phyloP scores from a whole-genome alignment of 1,140 invertebrate species.

The Drosophila eugracilis region DNA sequence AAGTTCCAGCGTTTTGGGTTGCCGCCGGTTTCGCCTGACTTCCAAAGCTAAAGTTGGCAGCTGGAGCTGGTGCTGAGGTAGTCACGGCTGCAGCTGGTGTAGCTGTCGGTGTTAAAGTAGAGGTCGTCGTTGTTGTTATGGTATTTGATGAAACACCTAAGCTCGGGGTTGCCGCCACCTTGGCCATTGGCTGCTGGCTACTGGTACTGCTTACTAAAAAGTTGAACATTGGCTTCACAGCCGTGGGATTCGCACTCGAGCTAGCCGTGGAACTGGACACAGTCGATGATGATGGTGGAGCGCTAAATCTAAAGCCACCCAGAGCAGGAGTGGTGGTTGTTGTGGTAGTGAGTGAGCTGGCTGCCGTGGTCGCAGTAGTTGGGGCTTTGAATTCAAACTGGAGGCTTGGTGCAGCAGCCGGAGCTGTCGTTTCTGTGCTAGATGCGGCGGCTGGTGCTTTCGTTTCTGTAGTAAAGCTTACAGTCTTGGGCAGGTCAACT shows the following conservation, averaged over 20 bases:
- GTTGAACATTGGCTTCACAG: conserved; percentile 32
- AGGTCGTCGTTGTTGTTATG: conserved; percentile 18
- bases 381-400: conserved; percentile 22
- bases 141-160: conserved; percentile 14
- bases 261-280: conserved; percentile 31
- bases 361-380: conserved; percentile 7
- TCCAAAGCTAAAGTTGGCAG: conserved; percentile 25
- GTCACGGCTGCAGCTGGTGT: conserved; percentile 8
- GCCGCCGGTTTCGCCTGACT: not conserved
- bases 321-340: conserved; percentile 1
- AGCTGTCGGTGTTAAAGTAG: conserved; percentile 17
- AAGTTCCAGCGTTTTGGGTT: conserved; percentile 1
- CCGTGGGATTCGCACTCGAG: conserved; percentile 1
- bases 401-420: not conserved
- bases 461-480: not conserved
- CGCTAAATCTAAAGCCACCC: conserved; percentile 41
- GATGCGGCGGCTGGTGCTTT: conserved; percentile 7
- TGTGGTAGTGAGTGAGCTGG: conserved; percentile 8
- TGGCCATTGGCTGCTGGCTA: conserved; percentile 9
- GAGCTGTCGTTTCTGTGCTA: not conserved
- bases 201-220: conserved; percentile 43
- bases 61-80: conserved; percentile 7
- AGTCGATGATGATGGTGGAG: conserved; percentile 18
- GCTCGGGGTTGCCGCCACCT: not conserved
- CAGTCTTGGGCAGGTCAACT: conserved; percentile 14